Base-by-base conservation (phyloP, 2,113 vertebrate species). In the Ibidorhyncha struthersii region DNA sequence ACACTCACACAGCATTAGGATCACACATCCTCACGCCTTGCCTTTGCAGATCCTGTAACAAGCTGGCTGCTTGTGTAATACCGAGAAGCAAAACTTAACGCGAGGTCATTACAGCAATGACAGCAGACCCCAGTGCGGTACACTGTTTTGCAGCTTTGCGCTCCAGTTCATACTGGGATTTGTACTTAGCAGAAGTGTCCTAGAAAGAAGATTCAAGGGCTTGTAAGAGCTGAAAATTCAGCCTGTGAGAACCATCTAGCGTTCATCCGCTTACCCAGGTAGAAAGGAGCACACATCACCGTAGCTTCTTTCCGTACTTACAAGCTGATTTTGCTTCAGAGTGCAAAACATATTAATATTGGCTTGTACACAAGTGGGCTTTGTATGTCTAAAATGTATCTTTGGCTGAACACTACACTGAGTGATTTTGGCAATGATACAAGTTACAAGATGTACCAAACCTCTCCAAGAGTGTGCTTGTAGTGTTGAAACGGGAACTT, bases 381-480 rank as follows among this genome's bases (percentile, higher is more conserved):
- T 66, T 71, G 21, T 20, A 6, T 20, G 55, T 40, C 41, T 89
- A 65, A 76, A 91, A 71, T 6, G 6, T 47, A 27, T 4, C 6
- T 77, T 55, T 62, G 67, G 32, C 41, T 78, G 67, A 74, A 38
- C 9, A 49, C 0, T 0, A 12, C n/a, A 16, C 15, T 40, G 70
- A 38, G 63, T 30, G 59, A 43, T 92, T 86, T 86, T 21, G 59
- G n/a, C 59, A 47, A 4, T 0, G 1, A 15, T 38, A 6, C 18
- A 67, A 83, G 34, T 43, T 52, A 41, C 14, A 56, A 84, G 49
- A 13, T 7, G 22, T 50, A 50, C 49, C 23, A 50, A 50, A 12
- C 14, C 7, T 41, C 15, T 41, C 32, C 2, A 3, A 67, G 10
- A 0, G 0, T 14, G 25, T 36, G 41, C 12, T 23, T 53, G 9